Conservation (phyloP, 2,888 invertebrate species). For the Rhagium mordax region DNA sequence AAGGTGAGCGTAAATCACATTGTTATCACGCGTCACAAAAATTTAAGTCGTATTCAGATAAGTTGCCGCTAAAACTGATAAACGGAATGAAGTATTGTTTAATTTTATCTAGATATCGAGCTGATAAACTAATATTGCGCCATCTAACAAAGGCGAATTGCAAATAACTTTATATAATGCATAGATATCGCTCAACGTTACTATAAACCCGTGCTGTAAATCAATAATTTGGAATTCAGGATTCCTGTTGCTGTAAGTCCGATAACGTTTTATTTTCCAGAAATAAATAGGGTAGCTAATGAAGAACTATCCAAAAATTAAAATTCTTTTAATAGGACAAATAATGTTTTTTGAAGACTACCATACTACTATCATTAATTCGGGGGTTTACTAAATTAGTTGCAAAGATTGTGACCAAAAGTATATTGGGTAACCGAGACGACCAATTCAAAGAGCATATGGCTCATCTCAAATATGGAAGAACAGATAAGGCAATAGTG, state of each 20-base stretch:
- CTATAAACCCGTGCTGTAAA: neutral
- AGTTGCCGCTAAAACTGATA: conserved; percentile 40
- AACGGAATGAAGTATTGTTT: conserved; percentile 22
- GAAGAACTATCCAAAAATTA: no score
- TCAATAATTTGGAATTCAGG: neutral
- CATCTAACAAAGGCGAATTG: conserved; percentile 14
- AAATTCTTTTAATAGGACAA: no score
- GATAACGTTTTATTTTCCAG: no score
- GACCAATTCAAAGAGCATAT: no score
- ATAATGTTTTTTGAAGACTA: no score
- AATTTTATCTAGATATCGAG: conserved; percentile 6
- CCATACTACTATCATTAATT: no score
- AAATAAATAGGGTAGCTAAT: no score
- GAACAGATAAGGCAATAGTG: no score
- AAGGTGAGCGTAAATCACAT: conserved; percentile 30
- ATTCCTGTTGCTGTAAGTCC: neutral
- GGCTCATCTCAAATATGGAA: no score
- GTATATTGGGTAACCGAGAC: no score
- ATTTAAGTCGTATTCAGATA: conserved; percentile 17
- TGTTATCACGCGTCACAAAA: conserved; percentile 36
- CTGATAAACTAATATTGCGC: neutral
- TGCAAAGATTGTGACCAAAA: no score
- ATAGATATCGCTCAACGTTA: neutral
- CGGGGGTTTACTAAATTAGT: no score
- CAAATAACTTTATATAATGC: neutral